Base-by-base conservation (phyloP, 2,113 vertebrate genomes). In the Odocoileus virginianus region DNA sequence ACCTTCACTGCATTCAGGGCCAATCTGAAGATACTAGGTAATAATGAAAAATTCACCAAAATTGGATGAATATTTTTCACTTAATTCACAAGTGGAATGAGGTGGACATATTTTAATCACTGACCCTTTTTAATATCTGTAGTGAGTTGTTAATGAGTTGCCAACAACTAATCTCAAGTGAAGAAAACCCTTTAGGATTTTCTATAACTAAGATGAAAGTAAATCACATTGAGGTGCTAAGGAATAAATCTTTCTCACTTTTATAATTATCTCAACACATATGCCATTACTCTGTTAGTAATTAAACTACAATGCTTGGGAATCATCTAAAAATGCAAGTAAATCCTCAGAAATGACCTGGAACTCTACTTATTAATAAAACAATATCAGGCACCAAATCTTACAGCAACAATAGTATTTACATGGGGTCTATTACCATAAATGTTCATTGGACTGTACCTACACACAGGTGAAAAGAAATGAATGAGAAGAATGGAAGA, bases 101-200 rank as follows among this genome's bases (percentile, higher is more conserved):
- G 47, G 87, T 82, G 12, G 85, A 25, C 23, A 76, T 92, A 61
- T 98, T n/a, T 96, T 93, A 40, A 88, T 97, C 94, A 96, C 97
- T 91, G 55, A 93, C 92, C 87, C 78, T 97, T 98, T 97, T 86
- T 76, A 95, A 54, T 83, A 36, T 93, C 92, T 96, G 81, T 91
- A 83, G 87, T 83, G 61, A 79, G 55, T 95, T 98, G 91, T 94
- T 97, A 98, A 98, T 95, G 93, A 98, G 83, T 78, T 98, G 94
- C 95, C 87, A 96, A 95, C 97, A 97, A 98, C 87, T 94, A 97
- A 97, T 96, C 81, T 87, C 92, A 89, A 97, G 89, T 47, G 28
- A 97, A 98, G 97, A 92, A 54, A 91, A 97, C 47, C 71, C 58
- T 90, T 40, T 74, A 90, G 81, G 67, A 82, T 57, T 94, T 94